Conservation (phyloP, 2,888 invertebrate genomes). For the Agrochola litura region DNA sequence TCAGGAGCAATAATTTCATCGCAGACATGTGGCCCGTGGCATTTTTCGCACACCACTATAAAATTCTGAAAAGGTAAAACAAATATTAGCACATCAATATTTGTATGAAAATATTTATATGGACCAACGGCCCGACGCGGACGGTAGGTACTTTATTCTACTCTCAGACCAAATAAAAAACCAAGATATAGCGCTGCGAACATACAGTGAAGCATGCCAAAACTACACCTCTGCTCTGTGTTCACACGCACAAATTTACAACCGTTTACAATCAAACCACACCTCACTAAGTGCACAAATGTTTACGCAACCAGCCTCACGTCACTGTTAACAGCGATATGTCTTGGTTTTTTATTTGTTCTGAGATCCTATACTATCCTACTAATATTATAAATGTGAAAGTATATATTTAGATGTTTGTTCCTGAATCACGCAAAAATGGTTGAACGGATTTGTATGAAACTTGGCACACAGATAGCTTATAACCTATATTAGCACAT, state of each 20-base stretch:
- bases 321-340: too few relatives aligned
- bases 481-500: neutral
- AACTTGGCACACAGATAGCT: neutral
- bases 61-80: constrained; percentile 76
- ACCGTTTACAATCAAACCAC: too few relatives aligned
- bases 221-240: too few relatives aligned
- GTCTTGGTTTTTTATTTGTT: too few relatives aligned
- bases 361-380: too few relatives aligned
- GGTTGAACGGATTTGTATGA: neutral
- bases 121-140: constrained; percentile 14
- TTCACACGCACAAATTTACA: too few relatives aligned
- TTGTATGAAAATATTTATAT: constrained; percentile 21
- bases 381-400: neutral
- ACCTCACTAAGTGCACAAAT: too few relatives aligned
- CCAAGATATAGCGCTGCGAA: too few relatives aligned
- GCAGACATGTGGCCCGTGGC: constrained; percentile 70
- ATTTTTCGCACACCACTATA: constrained; percentile 77
- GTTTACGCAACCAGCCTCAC: too few relatives aligned
- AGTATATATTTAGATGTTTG: neutral
- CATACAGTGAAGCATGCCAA: too few relatives aligned
- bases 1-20: constrained; percentile 82
- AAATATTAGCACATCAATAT: constrained; percentile 24
- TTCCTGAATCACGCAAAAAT: neutral
- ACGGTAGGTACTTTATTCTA: constrained; percentile 11
- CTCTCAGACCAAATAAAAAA: too few relatives aligned